phyloP scores from a whole-genome alignment of 2,888 invertebrate genomes.

The Chaitophorus viminalis region DNA sequence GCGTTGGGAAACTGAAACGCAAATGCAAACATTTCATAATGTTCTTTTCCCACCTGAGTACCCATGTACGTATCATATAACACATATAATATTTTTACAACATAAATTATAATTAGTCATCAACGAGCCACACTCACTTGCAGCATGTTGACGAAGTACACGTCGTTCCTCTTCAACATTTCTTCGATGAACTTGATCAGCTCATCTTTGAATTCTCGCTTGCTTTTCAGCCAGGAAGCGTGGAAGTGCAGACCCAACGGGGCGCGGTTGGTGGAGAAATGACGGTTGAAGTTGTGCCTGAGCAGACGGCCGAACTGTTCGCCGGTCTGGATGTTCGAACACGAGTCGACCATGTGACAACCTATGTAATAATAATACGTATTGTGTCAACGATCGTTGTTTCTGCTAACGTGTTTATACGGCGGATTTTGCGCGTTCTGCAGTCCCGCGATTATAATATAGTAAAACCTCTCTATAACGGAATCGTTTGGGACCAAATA shows the following conservation, averaged over 20 bases:
- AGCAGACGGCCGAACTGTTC: conserved; percentile 90
- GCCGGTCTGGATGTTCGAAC: conserved; percentile 90
- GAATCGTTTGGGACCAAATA: no score
- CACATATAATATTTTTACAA: no score
- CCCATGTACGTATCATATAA: no score
- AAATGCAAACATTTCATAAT: no score
- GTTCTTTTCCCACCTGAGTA: no score
- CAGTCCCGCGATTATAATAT: no score
- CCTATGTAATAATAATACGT: background rate
- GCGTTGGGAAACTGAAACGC: no score
- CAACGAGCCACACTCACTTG: conserved; percentile 68
- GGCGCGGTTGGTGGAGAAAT: conserved; percentile 91
- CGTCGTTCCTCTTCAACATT: conserved; percentile 87
- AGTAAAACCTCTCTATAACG: no score
- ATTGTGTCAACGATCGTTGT: no score
- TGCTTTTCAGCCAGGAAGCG: conserved; percentile 93
- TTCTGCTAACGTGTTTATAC: background rate
- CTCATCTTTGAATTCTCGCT: conserved; percentile 91
- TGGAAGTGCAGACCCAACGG: conserved; percentile 94
- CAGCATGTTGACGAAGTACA: conserved; percentile 91
- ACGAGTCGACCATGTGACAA: conserved; percentile 94
- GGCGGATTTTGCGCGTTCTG: no score
- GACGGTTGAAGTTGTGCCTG: conserved; percentile 93
- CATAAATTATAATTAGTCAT: no score
- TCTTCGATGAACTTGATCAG: conserved; percentile 93